A percentile compares a stretch with the other conserved stretches of the same genome.
Conservation (phyloP, 2,797 vertebrate genomes). For the Somateria mollissima region DNA sequence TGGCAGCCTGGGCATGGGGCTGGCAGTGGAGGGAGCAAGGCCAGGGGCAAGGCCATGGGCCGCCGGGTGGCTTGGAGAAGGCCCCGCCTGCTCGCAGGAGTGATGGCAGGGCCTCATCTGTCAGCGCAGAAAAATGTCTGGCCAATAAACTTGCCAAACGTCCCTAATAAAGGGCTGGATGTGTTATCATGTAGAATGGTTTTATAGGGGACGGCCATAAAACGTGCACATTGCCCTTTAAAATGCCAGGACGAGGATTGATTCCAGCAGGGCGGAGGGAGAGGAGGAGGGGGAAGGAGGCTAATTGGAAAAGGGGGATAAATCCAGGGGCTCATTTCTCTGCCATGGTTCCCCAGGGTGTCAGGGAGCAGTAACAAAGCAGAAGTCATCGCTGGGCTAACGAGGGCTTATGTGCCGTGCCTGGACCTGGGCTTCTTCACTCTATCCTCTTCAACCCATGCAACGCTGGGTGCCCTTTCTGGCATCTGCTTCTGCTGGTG, state of each 20-base stretch:
- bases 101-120: slow-evolving; percentile 66
- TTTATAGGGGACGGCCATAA: slow-evolving; percentile 68
- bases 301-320: slow-evolving; percentile 65
- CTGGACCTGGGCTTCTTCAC: background rate
- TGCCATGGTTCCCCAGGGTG: background rate
- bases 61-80: background rate
- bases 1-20: background rate
- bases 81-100: background rate
- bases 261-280: slow-evolving; percentile 29
- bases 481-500: background rate
- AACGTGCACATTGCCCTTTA: slow-evolving; percentile 70
- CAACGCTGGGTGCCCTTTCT: background rate
- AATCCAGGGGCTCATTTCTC: slow-evolving; percentile 48
- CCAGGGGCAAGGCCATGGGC: fast-evolving
- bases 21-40: background rate
- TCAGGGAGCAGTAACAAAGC: background rate
- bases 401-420: background rate
- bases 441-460: background rate
- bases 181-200: slow-evolving; percentile 70
- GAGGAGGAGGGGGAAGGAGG: slow-evolving; percentile 41
- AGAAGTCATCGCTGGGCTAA: background rate
- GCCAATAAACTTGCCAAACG: slow-evolving; percentile 71
- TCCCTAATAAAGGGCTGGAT: slow-evolving; percentile 71
- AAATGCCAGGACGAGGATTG: slow-evolving; percentile 69
- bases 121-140: slow-evolving; percentile 59